These are phyloP conservation scores for Tetramorium parvispinum DNA, from an alignment of 1,140 invertebrate species.

Conservation along the genomic window DNA sequence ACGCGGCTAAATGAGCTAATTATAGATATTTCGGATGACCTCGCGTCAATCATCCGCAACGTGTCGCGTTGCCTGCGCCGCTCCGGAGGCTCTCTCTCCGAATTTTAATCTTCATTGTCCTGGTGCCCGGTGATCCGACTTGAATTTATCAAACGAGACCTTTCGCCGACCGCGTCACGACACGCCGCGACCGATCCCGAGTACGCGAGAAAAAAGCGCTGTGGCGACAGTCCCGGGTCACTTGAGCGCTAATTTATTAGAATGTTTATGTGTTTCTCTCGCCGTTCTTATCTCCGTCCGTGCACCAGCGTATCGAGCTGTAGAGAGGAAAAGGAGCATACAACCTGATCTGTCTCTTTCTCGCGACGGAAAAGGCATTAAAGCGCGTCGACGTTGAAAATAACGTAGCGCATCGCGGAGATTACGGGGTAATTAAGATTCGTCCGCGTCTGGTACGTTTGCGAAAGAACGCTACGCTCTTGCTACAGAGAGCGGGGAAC, in stretches of 20 bases:
- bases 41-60: not conserved
- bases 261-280: conserved; percentile 85
- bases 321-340: not conserved
- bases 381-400: conserved; percentile 45
- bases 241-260: conserved; percentile 85
- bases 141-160: conserved; percentile 72
- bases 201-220: conserved; percentile 75
- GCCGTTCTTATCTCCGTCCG: conserved; percentile 68
- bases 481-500: not conserved
- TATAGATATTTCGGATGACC: not conserved
- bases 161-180: conserved; percentile 77
- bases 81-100: not conserved
- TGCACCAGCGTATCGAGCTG: conserved; percentile 37
- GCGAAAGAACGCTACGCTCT: not conserved
- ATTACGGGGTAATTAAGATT: conserved; percentile 56
- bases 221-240: conserved; percentile 84
- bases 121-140: conserved; percentile 45
- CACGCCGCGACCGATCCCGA: conserved; percentile 76
- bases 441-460: not conserved
- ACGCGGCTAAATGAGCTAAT: conserved; percentile 29
- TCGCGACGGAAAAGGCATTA: conserved; percentile 43
- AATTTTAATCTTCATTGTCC: conserved; percentile 56
- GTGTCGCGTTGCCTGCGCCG: not conserved
- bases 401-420: not conserved
- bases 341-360: conserved; percentile 21